Conservation (phyloP, 2,888 invertebrate genomes). For the Fragum fragum region DNA sequence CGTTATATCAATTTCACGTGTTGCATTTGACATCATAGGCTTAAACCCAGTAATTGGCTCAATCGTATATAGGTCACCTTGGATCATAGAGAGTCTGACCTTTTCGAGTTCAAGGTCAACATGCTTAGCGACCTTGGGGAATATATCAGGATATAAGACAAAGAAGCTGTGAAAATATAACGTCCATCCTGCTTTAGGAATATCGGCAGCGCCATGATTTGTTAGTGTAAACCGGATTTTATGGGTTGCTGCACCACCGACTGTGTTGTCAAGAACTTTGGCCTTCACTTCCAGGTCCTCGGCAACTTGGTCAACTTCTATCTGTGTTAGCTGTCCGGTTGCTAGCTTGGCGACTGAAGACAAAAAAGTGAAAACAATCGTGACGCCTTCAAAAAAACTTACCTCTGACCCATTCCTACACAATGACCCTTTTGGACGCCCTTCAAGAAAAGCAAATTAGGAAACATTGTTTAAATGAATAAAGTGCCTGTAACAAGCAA, state of each 20-base stretch:
- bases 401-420: no score
- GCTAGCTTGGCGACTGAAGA: background rate
- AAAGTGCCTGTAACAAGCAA: no score
- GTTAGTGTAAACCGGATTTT: slow-evolving; percentile 45
- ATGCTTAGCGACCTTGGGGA: slow-evolving; percentile 61
- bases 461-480: no score
- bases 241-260: slow-evolving; percentile 46
- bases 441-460: no score
- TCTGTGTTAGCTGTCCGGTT: slow-evolving; percentile 27
- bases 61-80: slow-evolving; percentile 71
- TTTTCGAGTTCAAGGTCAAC: slow-evolving; percentile 54
- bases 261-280: slow-evolving; percentile 62
- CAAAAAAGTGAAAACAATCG: no score
- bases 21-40: slow-evolving; percentile 45
- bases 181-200: slow-evolving; percentile 67
- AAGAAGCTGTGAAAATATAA: slow-evolving; percentile 79
- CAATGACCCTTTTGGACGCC: no score
- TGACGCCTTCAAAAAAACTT: no score
- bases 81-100: slow-evolving; percentile 63
- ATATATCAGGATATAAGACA: slow-evolving; percentile 71
- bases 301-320: slow-evolving; percentile 51
- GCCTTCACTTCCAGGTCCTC: slow-evolving; percentile 44
- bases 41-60: slow-evolving; percentile 65
- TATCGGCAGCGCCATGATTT: slow-evolving; percentile 48
- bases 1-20: slow-evolving; percentile 49